phyloP scores from a whole-genome alignment of 2,888 invertebrate species.

The Priocnemis perturbator region DNA sequence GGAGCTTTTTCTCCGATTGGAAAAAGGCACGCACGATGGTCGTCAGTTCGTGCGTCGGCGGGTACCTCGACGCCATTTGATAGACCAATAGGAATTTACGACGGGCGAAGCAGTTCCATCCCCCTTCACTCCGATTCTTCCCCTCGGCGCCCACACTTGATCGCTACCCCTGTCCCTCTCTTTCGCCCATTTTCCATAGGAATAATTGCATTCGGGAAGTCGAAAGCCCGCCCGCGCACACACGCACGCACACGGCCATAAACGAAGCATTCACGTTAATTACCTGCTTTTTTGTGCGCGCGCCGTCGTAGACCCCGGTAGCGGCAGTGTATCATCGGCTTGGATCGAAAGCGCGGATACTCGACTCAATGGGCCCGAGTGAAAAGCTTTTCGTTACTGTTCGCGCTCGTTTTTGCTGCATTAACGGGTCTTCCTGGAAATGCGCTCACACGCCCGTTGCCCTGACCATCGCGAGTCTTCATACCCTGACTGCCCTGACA shows the following conservation, averaged over 20 bases:
- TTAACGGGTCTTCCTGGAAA: too few species aligned
- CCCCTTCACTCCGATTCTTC: neutral
- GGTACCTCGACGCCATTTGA: neutral
- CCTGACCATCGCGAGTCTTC: too few species aligned
- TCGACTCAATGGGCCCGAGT: too few species aligned
- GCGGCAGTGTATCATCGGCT: too few species aligned
- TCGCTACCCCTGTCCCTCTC: neutral
- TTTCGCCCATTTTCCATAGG: neutral
- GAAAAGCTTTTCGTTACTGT: too few species aligned
- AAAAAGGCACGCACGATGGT: neutral
- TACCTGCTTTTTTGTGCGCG: neutral
- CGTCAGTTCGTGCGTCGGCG: neutral
- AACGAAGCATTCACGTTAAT: neutral
- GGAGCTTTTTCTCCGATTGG: slow-evolving; percentile 9
- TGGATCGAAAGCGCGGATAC: too few species aligned
- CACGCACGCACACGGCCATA: too few species aligned
- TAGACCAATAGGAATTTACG: slow-evolving; percentile 10
- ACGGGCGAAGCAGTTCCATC: neutral
- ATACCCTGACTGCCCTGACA: too few species aligned
- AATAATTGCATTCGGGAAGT: slow-evolving; percentile 1
- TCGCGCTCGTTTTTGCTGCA: too few species aligned
- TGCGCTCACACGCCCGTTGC: too few species aligned
- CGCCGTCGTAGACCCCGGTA: neutral
- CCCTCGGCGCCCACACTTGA: neutral
- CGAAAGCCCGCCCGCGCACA: slow-evolving; percentile 2